Evolutionary conservation across 2,888 invertebrate genomes (phyloP).

Genomic region (Anoplius nigerrimus): DNA sequence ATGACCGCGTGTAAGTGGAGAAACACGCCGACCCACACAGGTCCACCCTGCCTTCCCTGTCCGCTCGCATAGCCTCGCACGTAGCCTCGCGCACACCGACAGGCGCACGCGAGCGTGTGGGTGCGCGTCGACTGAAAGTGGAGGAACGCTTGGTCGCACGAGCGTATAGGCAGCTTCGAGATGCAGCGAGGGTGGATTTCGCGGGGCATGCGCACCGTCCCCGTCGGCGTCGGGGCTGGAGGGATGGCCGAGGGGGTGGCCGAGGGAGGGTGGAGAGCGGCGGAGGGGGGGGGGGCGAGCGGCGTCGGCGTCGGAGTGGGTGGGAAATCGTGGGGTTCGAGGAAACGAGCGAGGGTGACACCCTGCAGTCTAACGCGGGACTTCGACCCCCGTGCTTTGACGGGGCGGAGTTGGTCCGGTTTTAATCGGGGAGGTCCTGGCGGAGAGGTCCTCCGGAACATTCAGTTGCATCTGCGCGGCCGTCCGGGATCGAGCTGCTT

Average conservation of each 20-base stretch:
- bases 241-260: conserved; percentile 12
- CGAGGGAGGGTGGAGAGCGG: conserved; percentile 30
- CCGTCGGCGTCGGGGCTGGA: conserved; percentile 41
- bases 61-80: no score
- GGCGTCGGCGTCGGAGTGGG: conserved; percentile 44
- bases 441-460: conserved; percentile 7
- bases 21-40: no score
- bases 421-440: background rate
- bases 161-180: conserved; percentile 24
- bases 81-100: background rate
- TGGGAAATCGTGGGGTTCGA: conserved; percentile 59
- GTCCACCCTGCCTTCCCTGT: no score
- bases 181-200: conserved; percentile 48
- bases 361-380: conserved; percentile 74
- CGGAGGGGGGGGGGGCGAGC: no score
- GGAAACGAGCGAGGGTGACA: conserved; percentile 71
- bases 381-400: conserved; percentile 59
- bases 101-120: background rate
- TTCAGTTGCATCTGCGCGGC: conserved; percentile 6
- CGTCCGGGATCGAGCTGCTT: conserved; percentile 2
- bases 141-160: conserved; percentile 2
- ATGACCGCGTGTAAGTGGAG: no score
- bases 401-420: conserved; percentile 25
- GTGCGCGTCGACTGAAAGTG: background rate
- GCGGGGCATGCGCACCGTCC: conserved; percentile 49